Percentiles rank a stretch among this genome's conserved stretches.
Evolutionary conservation across 2,888 invertebrate genomes (phyloP).

Genomic region (Dermolepida albohirtum): DNA sequence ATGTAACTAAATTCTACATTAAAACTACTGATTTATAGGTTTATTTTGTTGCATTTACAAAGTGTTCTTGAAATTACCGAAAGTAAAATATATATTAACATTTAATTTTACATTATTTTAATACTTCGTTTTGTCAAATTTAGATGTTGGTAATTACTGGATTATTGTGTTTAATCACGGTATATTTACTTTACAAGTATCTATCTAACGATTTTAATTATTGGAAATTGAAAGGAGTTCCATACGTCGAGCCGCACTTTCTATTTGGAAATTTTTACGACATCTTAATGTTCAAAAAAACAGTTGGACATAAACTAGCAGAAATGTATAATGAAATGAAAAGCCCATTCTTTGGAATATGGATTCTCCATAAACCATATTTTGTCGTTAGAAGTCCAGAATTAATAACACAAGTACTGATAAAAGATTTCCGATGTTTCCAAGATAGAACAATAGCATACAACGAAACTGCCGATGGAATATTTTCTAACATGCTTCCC

Average conservation of each 20-base stretch:
- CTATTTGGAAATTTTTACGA: constrained; percentile 64
- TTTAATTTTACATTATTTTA: too few species aligned
- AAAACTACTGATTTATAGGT: too few species aligned
- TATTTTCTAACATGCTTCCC: constrained; percentile 63
- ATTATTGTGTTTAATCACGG: constrained; percentile 13
- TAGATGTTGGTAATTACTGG: constrained; percentile 17
- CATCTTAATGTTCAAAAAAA: constrained; percentile 54
- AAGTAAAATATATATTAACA: too few species aligned
- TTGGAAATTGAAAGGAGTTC: constrained; percentile 63
- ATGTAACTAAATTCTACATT: too few species aligned
- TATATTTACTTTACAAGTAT: constrained; percentile 34
- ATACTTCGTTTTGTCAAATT: background rate
- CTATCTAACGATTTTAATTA: constrained; percentile 59
- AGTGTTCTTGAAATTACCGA: too few species aligned
- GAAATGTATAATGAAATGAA: constrained; percentile 55
- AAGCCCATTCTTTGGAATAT: constrained; percentile 65
- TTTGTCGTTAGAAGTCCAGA: constrained; percentile 65
- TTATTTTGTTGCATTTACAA: too few species aligned
- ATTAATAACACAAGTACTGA: constrained; percentile 65
- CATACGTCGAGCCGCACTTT: constrained; percentile 60
- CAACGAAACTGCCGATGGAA: constrained; percentile 62
- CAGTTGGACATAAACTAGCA: constrained; percentile 56
- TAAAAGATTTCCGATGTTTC: constrained; percentile 67
- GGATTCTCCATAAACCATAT: constrained; percentile 66
- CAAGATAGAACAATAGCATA: constrained; percentile 64